Evolutionary conservation across 1,140 invertebrate genomes (phyloP).

Genomic region (Dendroctonus valens): DNA sequence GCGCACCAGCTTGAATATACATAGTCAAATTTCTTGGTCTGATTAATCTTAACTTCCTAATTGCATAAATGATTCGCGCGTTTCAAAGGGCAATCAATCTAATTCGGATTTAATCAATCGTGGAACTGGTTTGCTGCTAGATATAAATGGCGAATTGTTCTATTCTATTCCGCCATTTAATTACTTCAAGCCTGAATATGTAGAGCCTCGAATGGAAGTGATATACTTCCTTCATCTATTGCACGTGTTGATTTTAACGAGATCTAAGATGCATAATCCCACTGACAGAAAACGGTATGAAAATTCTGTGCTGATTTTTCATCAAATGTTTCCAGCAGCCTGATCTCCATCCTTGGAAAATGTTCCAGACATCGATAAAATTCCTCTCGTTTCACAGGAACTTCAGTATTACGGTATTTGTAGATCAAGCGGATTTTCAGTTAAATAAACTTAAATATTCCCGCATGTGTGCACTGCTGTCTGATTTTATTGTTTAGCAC

Average conservation of each 20-base stretch:
- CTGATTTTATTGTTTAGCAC: slow-evolving; percentile 12
- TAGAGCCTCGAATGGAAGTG: no score
- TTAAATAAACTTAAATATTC: slow-evolving; percentile 24
- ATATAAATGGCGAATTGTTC: slow-evolving; percentile 12
- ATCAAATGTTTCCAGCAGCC: no score
- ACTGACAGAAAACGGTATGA: no score
- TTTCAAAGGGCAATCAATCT: slow-evolving; percentile 31
- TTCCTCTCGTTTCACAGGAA: background rate
- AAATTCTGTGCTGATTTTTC: no score
- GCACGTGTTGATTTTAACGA: no score
- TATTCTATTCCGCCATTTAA: slow-evolving; percentile 5
- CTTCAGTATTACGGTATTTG: slow-evolving; percentile 8
- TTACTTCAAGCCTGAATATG: background rate
- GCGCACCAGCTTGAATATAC: slow-evolving; percentile 21
- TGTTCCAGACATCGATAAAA: background rate
- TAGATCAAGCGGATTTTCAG: slow-evolving; percentile 15
- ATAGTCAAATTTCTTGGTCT: slow-evolving; percentile 30
- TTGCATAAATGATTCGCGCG: slow-evolving; percentile 29
- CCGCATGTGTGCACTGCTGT: slow-evolving; percentile 4
- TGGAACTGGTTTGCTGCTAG: slow-evolving; percentile 14
- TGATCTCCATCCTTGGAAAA: no score
- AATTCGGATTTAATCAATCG: slow-evolving; percentile 32
- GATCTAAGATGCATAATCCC: no score
- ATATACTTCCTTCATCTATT: no score
- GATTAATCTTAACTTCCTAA: slow-evolving; percentile 33